Evolutionary conservation across 2,113 vertebrate species (phyloP), one percentile per base, ranked within the genome.

Genomic region (Bostrychus sinensis): DNA sequence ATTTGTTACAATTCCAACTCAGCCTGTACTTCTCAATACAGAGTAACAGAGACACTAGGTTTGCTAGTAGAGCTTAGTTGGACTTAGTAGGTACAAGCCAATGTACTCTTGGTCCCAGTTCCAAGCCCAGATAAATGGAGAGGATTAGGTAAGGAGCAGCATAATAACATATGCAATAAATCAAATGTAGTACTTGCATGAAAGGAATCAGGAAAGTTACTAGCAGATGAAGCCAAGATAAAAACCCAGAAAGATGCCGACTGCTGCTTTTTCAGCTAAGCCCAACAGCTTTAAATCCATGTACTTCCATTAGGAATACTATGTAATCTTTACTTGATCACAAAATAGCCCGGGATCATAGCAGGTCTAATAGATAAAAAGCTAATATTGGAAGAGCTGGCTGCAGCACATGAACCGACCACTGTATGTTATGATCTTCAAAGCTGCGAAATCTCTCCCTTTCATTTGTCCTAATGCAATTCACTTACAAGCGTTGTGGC

Each of bases 1-100:
- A 37, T 28, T 36, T 43, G 22, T 14, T 32, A 42, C 26, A 22
- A 60, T 41, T 20, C 25, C 43, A 42, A 12, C 66, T 59, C 57
- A 42, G 64, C 48, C 74, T 36, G 69, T 46, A 20, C 56, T 75
- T 75, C 72, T 64, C 66, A 53, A 62, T 48, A 66, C 17, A 77
- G 65, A n/a, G n/a, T n/a, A n/a, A n/a, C n/a, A n/a, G n/a, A n/a
- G n/a, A n/a, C n/a, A n/a, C n/a, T n/a, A n/a, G n/a, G n/a, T n/a
- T n/a, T n/a, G n/a, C n/a, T n/a, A n/a, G n/a, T n/a, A n/a, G n/a
- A n/a, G n/a, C n/a, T n/a, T n/a, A n/a, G n/a, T n/a, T n/a, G n/a
- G n/a, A n/a, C n/a, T n/a, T n/a, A n/a, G n/a, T n/a, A n/a, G n/a
- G n/a, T n/a, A n/a, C n/a, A n/a, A n/a, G n/a, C n/a, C n/a, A n/a